phyloP scores from a whole-genome alignment of 2,797 vertebrate species.

The Erethizon dorsatum region DNA sequence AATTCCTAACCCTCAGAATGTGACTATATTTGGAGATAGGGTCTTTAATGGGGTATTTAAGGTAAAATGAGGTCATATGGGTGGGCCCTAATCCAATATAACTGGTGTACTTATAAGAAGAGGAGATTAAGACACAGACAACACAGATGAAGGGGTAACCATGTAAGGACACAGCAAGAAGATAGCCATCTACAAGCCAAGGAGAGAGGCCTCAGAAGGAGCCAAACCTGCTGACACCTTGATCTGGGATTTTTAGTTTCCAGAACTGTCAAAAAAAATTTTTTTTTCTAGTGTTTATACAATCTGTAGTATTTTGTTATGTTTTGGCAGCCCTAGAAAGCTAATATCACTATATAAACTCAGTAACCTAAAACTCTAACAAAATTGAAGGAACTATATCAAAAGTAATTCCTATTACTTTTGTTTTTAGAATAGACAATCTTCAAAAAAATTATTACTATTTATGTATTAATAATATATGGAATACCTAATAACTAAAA shows the following conservation, averaged over 20 bases:
- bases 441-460: slow-evolving; percentile 36
- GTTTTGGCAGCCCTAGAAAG: background rate
- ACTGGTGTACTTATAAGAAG: background rate
- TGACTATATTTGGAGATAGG: slow-evolving; percentile 35
- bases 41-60: background rate
- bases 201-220: background rate
- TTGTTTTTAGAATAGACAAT: background rate
- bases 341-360: background rate
- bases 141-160: background rate
- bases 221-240: background rate
- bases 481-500: background rate
- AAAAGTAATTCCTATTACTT: slow-evolving; percentile 56
- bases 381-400: slow-evolving; percentile 22
- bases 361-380: slow-evolving; percentile 20
- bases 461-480: background rate
- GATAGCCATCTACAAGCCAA: background rate
- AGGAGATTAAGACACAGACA: background rate
- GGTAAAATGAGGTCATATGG: background rate
- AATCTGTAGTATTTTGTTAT: background rate
- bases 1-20: slow-evolving; percentile 19
- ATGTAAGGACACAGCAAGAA: background rate
- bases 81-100: background rate
- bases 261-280: background rate
- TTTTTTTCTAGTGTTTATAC: background rate
- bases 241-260: background rate